Conservation (phyloP, 2,888 invertebrate species). For the Apamea sordens region DNA sequence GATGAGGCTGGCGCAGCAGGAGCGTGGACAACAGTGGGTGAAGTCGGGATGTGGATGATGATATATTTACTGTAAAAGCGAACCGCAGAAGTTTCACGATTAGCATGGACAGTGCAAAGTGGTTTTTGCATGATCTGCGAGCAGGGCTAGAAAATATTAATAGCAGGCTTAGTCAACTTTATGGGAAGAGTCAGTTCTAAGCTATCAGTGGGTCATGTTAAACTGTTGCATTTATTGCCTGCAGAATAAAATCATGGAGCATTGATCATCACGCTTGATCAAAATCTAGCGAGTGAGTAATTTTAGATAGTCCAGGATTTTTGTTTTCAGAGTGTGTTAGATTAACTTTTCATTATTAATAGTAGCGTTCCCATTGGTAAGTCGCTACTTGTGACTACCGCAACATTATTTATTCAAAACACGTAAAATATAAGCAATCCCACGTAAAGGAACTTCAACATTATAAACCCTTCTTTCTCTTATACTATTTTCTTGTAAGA, state of each 20-base stretch:
- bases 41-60: no score
- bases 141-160: no score
- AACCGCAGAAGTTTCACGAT: background rate
- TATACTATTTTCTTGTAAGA: conserved; percentile 23
- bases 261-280: background rate
- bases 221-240: background rate
- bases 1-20: no score
- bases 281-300: background rate
- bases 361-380: background rate
- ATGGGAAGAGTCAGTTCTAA: background rate
- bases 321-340: background rate
- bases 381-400: background rate
- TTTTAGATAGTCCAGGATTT: background rate
- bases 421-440: conserved; percentile 27
- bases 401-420: conserved; percentile 19
- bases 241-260: background rate
- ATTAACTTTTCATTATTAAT: background rate
- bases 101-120: background rate
- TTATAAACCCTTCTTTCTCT: conserved; percentile 15
- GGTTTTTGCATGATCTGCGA: background rate
- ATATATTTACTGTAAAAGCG: background rate
- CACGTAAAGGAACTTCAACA: conserved; percentile 35
- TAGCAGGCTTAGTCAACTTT: background rate
- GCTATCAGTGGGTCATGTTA: no score
- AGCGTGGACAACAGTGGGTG: no score